These are phyloP conservation scores for Chondrilla cf. caribensis DNA, from an alignment of 37 sponge, comb jelly and placozoan genomes.

Conservation along the genomic window DNA sequence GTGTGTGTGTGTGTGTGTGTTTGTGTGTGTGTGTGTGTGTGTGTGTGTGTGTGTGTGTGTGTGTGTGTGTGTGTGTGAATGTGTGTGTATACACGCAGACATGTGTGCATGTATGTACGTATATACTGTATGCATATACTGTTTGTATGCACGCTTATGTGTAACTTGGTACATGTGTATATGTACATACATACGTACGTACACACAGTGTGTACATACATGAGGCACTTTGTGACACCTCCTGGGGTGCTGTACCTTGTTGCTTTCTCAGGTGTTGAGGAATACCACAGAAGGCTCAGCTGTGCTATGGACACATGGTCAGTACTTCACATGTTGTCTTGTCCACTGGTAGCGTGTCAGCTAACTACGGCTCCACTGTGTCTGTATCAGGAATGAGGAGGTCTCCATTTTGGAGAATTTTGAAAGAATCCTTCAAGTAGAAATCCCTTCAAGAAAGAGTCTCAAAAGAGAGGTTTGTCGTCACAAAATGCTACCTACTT, in stretches of 20 bases:
- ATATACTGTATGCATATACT: too few species aligned
- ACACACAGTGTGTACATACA: not conserved
- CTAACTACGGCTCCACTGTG: too few species aligned
- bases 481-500: too few species aligned
- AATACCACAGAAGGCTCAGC: not conserved
- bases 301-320: not conserved
- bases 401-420: not conserved
- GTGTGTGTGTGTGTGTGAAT: too few species aligned
- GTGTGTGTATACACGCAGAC: not conserved
- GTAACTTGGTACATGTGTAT: not conserved
- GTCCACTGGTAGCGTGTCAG: not conserved
- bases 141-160: not conserved
- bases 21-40: too few species aligned
- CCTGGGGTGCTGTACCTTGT: not conserved
- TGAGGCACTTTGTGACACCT: not conserved
- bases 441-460: not conserved
- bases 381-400: not conserved
- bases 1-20: too few species aligned
- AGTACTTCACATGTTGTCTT: not conserved
- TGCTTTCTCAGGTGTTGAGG: not conserved
- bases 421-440: not conserved
- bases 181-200: not conserved
- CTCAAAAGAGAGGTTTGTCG: slow-evolving; percentile 10
- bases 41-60: too few species aligned
- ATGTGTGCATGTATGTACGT: not conserved